A percentile compares a stretch with the other conserved stretches of the same genome.
Conservation (phyloP, 2,797 vertebrate species). For the Megaceryle alcyon region DNA sequence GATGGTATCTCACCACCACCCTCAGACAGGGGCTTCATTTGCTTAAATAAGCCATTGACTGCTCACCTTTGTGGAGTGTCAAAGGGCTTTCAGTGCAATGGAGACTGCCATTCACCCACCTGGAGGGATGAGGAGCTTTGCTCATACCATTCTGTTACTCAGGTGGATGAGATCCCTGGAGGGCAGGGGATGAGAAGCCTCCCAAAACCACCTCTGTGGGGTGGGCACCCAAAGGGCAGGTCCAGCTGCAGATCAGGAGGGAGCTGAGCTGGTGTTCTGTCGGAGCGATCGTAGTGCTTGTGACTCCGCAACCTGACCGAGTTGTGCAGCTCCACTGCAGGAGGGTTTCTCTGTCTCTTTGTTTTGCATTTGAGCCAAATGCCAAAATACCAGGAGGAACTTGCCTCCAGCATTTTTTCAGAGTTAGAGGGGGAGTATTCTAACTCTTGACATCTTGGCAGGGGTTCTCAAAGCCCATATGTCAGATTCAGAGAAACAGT, state of each 20-base stretch:
- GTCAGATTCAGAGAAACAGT: constrained; percentile 50
- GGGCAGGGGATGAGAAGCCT: not conserved
- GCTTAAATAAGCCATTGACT: not conserved
- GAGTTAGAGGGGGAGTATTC: constrained; percentile 36
- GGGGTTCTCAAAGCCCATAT: constrained; percentile 64
- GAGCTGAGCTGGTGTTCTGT: not conserved
- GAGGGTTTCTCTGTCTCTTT: not conserved
- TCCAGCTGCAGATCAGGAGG: not conserved
- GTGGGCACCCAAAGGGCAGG: not conserved
- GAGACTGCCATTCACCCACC: not conserved
- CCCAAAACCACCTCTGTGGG: not conserved
- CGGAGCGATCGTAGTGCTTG: fast-evolving
- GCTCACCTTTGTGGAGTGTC: not conserved
- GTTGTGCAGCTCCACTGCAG: not conserved
- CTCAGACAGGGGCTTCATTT: not conserved
- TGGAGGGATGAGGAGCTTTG: not conserved
- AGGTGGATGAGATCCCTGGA: not conserved
- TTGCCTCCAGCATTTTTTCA: constrained; percentile 32
- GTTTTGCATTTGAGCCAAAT: not conserved
- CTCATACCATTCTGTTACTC: fast-evolving
- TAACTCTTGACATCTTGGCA: constrained; percentile 66
- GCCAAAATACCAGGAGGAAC: constrained; percentile 25
- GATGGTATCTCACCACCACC: not conserved
- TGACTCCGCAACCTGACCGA: not conserved
- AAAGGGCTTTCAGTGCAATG: fast-evolving